A percentile compares a stretch with the other conserved stretches of the same genome.
These are phyloP conservation scores for Nansenia antarctica DNA, from an alignment of 2,113 vertebrate species.

Conservation along the genomic window DNA sequence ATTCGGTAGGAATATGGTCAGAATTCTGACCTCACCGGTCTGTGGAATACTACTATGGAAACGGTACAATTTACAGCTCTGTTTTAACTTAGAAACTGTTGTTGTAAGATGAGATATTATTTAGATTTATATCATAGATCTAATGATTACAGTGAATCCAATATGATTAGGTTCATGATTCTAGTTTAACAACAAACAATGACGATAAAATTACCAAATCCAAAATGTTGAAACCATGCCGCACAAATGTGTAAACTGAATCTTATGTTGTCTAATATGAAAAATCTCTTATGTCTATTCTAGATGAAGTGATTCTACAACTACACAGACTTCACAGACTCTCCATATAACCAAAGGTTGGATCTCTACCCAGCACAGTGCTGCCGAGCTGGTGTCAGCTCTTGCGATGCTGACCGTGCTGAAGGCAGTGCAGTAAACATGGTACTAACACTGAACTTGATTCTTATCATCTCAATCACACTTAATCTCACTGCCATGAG, in stretches of 20 bases:
- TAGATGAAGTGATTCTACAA: conserved; percentile 77
- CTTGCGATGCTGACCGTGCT: conserved; percentile 18
- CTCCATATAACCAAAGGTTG: conserved; percentile 38
- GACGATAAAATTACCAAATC: background rate
- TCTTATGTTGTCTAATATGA: background rate
- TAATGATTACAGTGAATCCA: too few species aligned
- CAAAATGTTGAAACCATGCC: too few species aligned
- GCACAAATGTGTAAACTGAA: background rate
- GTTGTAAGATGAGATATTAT: background rate
- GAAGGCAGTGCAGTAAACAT: background rate
- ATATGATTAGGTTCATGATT: too few species aligned
- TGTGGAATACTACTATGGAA: conserved; percentile 77
- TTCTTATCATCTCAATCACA: background rate
- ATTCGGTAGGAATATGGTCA: conserved; percentile 69
- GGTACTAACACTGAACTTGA: conserved; percentile 27
- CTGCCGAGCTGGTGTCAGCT: background rate
- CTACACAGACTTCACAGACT: conserved; percentile 69
- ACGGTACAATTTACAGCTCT: conserved; percentile 50
- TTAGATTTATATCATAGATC: too few species aligned
- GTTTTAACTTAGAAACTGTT: background rate
- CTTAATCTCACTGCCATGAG: background rate
- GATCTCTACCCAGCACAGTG: conserved; percentile 62
- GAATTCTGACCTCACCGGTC: conserved; percentile 60
- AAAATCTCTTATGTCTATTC: conserved; percentile 13
- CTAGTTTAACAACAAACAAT: background rate